phyloP scores from a whole-genome alignment of 2,888 invertebrate species.

The Drosophila neoperkinsi region DNA sequence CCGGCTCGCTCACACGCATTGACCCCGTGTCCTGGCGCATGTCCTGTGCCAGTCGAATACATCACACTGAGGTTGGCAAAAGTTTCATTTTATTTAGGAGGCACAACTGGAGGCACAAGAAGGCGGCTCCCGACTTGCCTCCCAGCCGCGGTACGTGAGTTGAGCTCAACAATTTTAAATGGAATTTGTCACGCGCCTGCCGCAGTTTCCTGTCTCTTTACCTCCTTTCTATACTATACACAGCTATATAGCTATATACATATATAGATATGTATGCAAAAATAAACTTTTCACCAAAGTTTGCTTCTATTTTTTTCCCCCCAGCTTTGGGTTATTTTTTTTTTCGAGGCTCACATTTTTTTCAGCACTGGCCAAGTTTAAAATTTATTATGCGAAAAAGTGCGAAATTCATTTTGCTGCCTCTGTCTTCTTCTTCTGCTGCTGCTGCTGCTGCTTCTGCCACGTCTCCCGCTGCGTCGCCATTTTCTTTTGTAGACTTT shows the following conservation, averaged over 20 bases:
- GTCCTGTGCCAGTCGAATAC: slow-evolving; percentile 66
- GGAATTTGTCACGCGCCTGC: slow-evolving; percentile 81
- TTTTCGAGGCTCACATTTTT: slow-evolving; percentile 35
- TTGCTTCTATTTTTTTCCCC: slow-evolving; percentile 53
- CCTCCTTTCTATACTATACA: not conserved
- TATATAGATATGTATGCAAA: slow-evolving; percentile 69
- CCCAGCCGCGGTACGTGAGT: slow-evolving; percentile 62
- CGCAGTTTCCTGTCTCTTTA: slow-evolving; percentile 3
- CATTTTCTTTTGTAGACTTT: slow-evolving; percentile 76
- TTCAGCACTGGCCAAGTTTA: slow-evolving; percentile 75
- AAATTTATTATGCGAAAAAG: slow-evolving; percentile 85
- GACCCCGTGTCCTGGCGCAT: slow-evolving; percentile 37
- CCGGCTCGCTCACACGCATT: slow-evolving; percentile 14
- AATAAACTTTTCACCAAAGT: slow-evolving; percentile 80
- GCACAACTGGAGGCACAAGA: slow-evolving; percentile 22
- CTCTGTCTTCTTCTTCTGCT: slow-evolving; percentile 45
- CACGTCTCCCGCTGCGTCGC: slow-evolving; percentile 68
- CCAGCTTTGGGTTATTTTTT: slow-evolving; percentile 47
- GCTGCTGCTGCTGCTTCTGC: slow-evolving; percentile 27
- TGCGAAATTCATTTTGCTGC: slow-evolving; percentile 84
- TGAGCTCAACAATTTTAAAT: slow-evolving; percentile 80
- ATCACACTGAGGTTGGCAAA: slow-evolving; percentile 79
- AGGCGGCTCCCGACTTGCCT: slow-evolving; percentile 36
- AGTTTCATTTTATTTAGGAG: slow-evolving; percentile 79
- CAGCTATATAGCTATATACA: slow-evolving; percentile 11